Conservation (phyloP, 2,797 vertebrate species). For the Tiaroga cobitis region DNA sequence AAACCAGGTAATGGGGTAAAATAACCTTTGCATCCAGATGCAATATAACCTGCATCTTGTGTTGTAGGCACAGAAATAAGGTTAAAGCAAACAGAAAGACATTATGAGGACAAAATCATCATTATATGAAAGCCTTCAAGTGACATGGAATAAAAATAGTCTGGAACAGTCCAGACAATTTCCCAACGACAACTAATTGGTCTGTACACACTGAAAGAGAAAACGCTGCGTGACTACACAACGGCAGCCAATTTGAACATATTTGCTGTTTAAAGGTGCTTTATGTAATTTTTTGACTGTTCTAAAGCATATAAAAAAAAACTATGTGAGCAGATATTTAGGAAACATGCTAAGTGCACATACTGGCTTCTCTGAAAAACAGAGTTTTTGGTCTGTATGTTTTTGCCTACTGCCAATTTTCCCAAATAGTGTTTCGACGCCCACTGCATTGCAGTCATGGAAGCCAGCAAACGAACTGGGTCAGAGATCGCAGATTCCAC, state of each 20-base stretch:
- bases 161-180: neutral
- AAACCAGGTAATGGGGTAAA: conserved; percentile 3
- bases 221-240: neutral
- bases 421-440: too few relatives aligned
- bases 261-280: neutral
- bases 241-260: neutral
- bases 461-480: too few relatives aligned
- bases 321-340: too few relatives aligned
- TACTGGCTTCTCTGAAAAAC: too few relatives aligned
- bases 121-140: neutral
- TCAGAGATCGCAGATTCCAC: too few relatives aligned
- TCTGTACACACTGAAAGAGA: neutral
- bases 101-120: neutral
- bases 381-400: too few relatives aligned
- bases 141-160: neutral
- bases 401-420: too few relatives aligned
- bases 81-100: neutral
- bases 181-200: neutral
- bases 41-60: neutral
- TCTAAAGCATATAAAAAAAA: too few relatives aligned
- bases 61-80: neutral
- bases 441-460: too few relatives aligned
- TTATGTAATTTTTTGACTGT: neutral
- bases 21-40: conserved; percentile 4
- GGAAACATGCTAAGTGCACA: too few relatives aligned